Evolutionary conservation across 2,797 vertebrate species (phyloP), one percentile per base, ranked within the genome.

Genomic region (Huso huso): DNA sequence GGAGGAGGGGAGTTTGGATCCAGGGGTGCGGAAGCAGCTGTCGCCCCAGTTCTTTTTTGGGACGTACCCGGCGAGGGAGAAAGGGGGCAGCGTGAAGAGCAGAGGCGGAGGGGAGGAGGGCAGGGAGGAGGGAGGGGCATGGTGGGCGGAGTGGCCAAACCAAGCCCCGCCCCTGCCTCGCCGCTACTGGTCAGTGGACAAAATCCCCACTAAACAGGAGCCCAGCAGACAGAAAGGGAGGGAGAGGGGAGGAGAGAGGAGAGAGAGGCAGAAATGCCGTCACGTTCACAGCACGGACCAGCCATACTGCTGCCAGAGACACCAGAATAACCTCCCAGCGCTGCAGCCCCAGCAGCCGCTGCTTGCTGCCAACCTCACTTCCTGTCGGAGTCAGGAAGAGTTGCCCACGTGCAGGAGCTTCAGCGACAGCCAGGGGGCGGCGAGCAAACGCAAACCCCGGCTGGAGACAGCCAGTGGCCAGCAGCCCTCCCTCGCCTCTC

Each of bases 141-240:
- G 86, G 57, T 78, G 86, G 58, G 76, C 85, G 49, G 83, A 87
- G 70, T 84, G 89, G 86, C 83, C 86, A 2, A 80, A 77, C 48
- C 83, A 88, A 66, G 87, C 87, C 1, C 51, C 84, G 13, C 83
- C 83, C 6, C 87, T 90, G 48, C 91, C 92, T 0, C 81, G 88
- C 61, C 87, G 92, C 70, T 96, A 95, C 78, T 96, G 94, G 94
- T 96, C 94, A 4, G 93, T 95, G 49, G 94, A 96, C 83, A 95
- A 95, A 80, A 86, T 96, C 68, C 86, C 87, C 18, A 83, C 90
- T 70, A 91, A 91, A 74, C 82, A 83, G 71, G 89, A 90, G 66
- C 89, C 83, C 75, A 87, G 82, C 68, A 5, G 9, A 4, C 82
- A 78, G 80, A 87, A 86, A 60, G 80, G 76, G 48, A 90, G 86